A percentile compares a stretch with the other conserved stretches of the same genome.
phyloP scores from a whole-genome alignment of 30 jellyfish, hydroid and myxozoan genomes.

The Sanderia malayensis region DNA sequence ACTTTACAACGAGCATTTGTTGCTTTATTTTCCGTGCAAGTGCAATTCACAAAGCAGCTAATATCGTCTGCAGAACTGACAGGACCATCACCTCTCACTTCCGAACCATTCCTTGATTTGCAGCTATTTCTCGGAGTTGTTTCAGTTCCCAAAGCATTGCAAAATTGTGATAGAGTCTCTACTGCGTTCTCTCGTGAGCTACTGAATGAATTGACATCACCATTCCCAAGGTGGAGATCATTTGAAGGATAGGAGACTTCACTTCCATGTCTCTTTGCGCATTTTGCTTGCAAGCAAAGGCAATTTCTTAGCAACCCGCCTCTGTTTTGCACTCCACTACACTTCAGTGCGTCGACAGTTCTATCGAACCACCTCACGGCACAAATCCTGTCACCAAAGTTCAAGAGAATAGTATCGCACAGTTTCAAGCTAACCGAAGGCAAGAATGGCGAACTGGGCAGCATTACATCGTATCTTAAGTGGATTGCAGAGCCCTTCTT shows the following conservation, averaged over 20 bases:
- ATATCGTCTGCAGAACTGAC: too few relatives aligned
- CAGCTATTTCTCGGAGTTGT: too few relatives aligned
- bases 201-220: too few relatives aligned
- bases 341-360: neutral
- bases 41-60: too few relatives aligned
- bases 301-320: neutral
- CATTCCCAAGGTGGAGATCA: neutral
- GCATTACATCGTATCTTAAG: constrained; percentile 71
- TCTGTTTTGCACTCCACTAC: neutral
- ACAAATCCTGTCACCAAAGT: constrained; percentile 81
- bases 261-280: neutral
- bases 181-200: too few relatives aligned
- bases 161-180: too few relatives aligned
- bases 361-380: constrained; percentile 33
- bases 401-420: constrained; percentile 57
- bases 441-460: constrained; percentile 81
- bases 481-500: too few relatives aligned
- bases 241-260: neutral
- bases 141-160: too few relatives aligned
- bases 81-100: too few relatives aligned
- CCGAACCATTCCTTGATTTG: too few relatives aligned
- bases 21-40: too few relatives aligned
- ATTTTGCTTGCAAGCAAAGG: neutral
- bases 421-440: constrained; percentile 72
- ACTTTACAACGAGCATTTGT: too few relatives aligned